A percentile compares a stretch with the other conserved stretches of the same genome.
Conservation (phyloP, 1,140 invertebrate species). For the Steinernema khuongi region DNA sequence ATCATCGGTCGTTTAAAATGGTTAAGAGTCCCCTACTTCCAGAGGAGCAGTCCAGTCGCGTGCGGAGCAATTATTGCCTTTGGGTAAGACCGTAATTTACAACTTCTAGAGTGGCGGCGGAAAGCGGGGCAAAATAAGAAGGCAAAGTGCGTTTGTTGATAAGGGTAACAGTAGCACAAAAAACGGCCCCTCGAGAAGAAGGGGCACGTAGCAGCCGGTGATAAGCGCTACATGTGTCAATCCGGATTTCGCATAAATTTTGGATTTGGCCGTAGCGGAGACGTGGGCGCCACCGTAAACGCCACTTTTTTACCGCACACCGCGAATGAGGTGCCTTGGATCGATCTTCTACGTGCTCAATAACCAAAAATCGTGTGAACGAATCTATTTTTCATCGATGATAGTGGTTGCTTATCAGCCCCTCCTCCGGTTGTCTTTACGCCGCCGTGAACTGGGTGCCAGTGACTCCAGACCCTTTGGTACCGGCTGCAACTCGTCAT, state of each 20-base stretch:
- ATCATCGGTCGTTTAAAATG: too few species aligned
- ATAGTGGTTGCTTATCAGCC: not conserved
- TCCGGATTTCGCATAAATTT: too few species aligned
- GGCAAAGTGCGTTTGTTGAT: not conserved
- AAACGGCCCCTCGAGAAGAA: not conserved
- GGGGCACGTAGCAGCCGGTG: not conserved
- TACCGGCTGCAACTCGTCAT: not conserved
- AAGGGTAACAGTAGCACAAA: not conserved
- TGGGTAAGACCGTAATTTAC: not conserved
- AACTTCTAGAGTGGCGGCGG: not conserved
- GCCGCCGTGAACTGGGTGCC: not conserved
- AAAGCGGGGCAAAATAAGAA: not conserved
- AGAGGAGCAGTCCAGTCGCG: too few species aligned
- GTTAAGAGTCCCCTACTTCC: too few species aligned
- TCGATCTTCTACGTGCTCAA: not conserved
- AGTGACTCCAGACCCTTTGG: not conserved
- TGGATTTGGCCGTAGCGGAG: too few species aligned
- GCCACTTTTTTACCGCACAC: too few species aligned
- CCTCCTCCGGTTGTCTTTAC: not conserved
- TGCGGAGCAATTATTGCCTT: not conserved
- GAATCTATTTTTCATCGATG: not conserved
- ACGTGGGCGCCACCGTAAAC: too few species aligned
- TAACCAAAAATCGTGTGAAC: conserved; percentile 6
- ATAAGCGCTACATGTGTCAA: too few species aligned
- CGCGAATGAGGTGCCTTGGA: not conserved